Percentiles rank a stretch among this genome's conserved stretches.
phyloP scores from a whole-genome alignment of 2,888 invertebrate species.

The Polydrusus pterygomalis region DNA sequence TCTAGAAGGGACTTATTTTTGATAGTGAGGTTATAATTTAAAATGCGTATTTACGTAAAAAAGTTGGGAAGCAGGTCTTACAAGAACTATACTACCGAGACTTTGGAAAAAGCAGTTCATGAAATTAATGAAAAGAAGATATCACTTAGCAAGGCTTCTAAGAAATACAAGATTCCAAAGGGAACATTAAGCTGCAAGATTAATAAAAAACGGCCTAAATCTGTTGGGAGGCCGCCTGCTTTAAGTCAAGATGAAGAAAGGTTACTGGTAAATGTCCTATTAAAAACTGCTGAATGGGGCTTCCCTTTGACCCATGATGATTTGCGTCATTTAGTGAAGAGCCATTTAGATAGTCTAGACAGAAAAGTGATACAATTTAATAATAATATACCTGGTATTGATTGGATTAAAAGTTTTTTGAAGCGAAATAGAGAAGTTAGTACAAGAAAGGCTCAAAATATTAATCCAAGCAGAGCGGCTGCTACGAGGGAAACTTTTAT shows the following conservation, averaged over 20 bases:
- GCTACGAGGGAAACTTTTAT: background rate
- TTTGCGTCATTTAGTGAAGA: background rate
- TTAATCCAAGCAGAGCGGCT: background rate
- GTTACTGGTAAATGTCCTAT: background rate
- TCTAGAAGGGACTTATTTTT: no score
- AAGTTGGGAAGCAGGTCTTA: no score
- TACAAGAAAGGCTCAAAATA: background rate
- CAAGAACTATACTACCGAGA: no score
- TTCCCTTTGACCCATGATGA: conserved; percentile 14
- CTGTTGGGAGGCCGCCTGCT: conserved; percentile 1
- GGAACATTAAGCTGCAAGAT: conserved; percentile 24
- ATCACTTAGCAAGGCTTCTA: conserved; percentile 6
- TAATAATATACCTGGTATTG: background rate
- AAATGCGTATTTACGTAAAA: no score
- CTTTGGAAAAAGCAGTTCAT: no score
- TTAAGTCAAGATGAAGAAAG: conserved; percentile 9
- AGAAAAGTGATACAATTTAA: background rate
- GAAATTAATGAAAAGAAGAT: background rate
- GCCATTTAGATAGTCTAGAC: conserved; percentile 5
- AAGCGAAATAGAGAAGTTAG: background rate
- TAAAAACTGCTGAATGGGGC: no score
- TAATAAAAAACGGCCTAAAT: no score
- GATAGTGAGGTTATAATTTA: no score
- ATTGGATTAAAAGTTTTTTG: background rate
- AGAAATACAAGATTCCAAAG: conserved; percentile 24